These are phyloP conservation scores for Teleogryllus oceanicus DNA, from an alignment of 2,888 invertebrate genomes.

Conservation along the genomic window DNA sequence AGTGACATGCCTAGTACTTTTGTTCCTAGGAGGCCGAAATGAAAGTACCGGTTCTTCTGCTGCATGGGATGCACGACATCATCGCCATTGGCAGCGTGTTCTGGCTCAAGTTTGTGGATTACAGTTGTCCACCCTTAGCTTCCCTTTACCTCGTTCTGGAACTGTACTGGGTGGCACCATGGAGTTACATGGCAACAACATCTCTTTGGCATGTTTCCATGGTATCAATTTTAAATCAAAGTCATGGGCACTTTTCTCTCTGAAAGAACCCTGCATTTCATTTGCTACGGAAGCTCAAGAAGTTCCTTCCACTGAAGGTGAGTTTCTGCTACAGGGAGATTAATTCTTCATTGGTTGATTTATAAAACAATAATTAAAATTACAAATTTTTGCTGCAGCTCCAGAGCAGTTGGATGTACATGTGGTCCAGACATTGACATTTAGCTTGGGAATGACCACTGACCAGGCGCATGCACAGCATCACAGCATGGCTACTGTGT, in stretches of 20 bases:
- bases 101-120: slow-evolving; percentile 76
- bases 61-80: slow-evolving; percentile 67
- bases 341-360: slow-evolving; percentile 27
- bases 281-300: slow-evolving; percentile 93
- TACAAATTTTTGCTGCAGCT: slow-evolving; percentile 38
- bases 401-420: slow-evolving; percentile 64
- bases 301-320: slow-evolving; percentile 64
- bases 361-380: background rate
- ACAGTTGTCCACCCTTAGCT: slow-evolving; percentile 68
- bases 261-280: slow-evolving; percentile 87
- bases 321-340: slow-evolving; percentile 30
- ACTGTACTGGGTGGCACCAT: slow-evolving; percentile 84
- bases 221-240: slow-evolving; percentile 95
- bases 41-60: slow-evolving; percentile 43
- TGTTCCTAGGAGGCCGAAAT: background rate
- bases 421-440: slow-evolving; percentile 86
- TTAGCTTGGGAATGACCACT: slow-evolving; percentile 72
- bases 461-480: slow-evolving; percentile 60
- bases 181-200: slow-evolving; percentile 76
- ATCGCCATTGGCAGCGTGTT: slow-evolving; percentile 93
- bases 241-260: slow-evolving; percentile 92
- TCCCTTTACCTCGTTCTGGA: slow-evolving; percentile 65
- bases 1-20: too few species aligned
- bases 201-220: slow-evolving; percentile 94
- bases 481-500: slow-evolving; percentile 91